A percentile compares a stretch with the other conserved stretches of the same genome.
phyloP scores from a whole-genome alignment of 92 coral and sea anemone species.

The Epizoanthus stellaris region DNA sequence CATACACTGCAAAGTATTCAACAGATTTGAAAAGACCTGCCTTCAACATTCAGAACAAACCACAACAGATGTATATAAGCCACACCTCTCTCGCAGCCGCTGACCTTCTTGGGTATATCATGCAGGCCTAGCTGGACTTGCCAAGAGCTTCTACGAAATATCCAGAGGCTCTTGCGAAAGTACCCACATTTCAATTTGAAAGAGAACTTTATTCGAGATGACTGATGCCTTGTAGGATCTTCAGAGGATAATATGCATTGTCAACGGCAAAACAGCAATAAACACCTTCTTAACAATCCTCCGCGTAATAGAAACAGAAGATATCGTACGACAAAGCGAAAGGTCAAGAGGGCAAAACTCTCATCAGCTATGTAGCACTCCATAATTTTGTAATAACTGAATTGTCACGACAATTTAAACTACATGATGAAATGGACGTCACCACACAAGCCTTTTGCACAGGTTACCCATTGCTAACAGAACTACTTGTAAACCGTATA shows the following conservation, averaged over 20 bases:
- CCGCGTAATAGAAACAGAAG: not conserved
- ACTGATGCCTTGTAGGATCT: constrained; percentile 24
- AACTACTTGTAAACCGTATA: no score
- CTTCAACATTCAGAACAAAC: constrained; percentile 5
- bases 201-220: constrained; percentile 19
- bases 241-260: constrained; percentile 27
- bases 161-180: constrained; percentile 24
- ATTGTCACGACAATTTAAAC: not conserved
- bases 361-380: no score
- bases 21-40: constrained; percentile 17
- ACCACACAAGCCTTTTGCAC: not conserved
- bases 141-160: constrained; percentile 16
- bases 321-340: constrained; percentile 12
- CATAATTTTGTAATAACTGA: not conserved
- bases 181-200: constrained; percentile 24
- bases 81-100: not conserved
- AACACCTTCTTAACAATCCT: no score
- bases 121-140: constrained; percentile 38
- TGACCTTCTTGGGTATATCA: constrained; percentile 42
- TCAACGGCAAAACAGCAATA: constrained; percentile 46
- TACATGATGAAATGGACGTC: not conserved
- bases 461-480: not conserved
- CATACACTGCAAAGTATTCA: not conserved
- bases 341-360: constrained; percentile 24
- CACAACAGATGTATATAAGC: not conserved